Percentiles rank a stretch among this genome's conserved stretches.
Conservation (phyloP, 1,140 invertebrate genomes). For the Diplogasteroides magnus region DNA sequence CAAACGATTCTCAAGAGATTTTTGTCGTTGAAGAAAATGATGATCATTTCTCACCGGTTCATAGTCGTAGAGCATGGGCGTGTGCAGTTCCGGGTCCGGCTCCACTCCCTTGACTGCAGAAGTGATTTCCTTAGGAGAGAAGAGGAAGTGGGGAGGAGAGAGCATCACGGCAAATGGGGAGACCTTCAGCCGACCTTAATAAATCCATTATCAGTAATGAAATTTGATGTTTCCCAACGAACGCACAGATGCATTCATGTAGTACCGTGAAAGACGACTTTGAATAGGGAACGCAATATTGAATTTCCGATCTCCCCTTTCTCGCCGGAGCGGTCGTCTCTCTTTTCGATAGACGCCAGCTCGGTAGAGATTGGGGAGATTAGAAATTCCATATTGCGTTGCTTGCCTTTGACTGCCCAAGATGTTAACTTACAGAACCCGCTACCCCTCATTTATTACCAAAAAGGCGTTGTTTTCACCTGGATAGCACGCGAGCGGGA, state of each 20-base stretch:
- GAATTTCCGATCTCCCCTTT: no score
- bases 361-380: not conserved
- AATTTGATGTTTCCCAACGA: not conserved
- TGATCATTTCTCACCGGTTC: not conserved
- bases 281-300: no score
- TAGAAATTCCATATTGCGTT: no score
- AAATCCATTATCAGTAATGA: no score
- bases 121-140: not conserved
- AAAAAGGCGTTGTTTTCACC: no score
- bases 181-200: not conserved
- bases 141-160: not conserved
- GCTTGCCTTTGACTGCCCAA: no score
- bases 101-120: not conserved
- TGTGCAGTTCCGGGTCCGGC: not conserved
- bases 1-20: not conserved
- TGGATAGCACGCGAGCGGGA: not conserved
- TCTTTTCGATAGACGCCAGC: not conserved
- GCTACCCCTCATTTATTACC: no score
- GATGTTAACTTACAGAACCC: no score
- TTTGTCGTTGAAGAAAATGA: not conserved
- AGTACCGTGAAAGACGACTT: no score
- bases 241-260: not conserved
- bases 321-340: no score
- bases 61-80: not conserved
- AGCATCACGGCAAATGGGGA: not conserved